These are phyloP conservation scores for Conger conger DNA, from an alignment of 2,113 vertebrate species.

Conservation along the genomic window DNA sequence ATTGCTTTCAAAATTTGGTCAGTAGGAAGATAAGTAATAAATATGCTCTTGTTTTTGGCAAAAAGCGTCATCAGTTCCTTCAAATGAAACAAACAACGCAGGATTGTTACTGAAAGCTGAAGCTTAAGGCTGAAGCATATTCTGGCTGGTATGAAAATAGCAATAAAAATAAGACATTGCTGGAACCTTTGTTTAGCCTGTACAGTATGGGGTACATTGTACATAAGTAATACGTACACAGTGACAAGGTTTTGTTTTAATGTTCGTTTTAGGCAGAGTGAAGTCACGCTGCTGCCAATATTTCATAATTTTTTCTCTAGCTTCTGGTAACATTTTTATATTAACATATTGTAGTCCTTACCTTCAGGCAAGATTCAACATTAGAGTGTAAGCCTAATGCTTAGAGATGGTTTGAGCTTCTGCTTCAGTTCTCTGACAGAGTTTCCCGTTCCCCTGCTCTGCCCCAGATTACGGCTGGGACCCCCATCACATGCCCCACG, in stretches of 20 bases:
- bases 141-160: not conserved
- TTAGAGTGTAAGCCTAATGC: no score
- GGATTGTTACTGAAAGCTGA: no score
- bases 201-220: not conserved
- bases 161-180: not conserved
- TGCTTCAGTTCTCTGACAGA: constrained; percentile 59
- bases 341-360: no score
- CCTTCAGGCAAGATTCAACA: no score
- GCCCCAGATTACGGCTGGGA: constrained; percentile 89
- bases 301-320: no score
- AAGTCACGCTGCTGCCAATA: not conserved
- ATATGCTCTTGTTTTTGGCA: not conserved
- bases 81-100: not conserved
- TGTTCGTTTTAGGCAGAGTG: no score
- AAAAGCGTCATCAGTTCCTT: not conserved
- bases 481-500: constrained; percentile 75
- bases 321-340: no score
- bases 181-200: not conserved
- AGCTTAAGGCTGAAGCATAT: not conserved
- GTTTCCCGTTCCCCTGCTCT: constrained; percentile 27
- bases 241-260: not conserved
- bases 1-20: not conserved
- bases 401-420: no score
- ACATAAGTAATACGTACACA: not conserved
- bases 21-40: not conserved